Base-by-base conservation (phyloP, 2,113 vertebrate species). In the Gila orcuttii region DNA sequence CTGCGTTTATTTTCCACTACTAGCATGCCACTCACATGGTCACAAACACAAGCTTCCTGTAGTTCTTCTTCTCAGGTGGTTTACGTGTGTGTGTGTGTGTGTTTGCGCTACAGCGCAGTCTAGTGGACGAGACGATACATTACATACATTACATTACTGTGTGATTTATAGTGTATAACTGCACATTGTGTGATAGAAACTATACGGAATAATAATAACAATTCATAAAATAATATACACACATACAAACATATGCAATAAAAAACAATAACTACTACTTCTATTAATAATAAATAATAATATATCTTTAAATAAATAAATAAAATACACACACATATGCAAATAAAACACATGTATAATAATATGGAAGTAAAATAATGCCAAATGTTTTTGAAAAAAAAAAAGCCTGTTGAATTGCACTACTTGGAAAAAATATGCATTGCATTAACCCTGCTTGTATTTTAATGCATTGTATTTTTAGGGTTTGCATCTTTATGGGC, bases 21-120 rank as follows among this genome's bases (percentile, higher is more conserved):
- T 73, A n/a, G 13, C 1, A n/a, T 82, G 52, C 4, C 19, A 55
- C 50, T 73, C 82, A 74, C 82, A 73, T 83, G 82, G 12, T 39
- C 45, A 39, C 66, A 57, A n/a, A 83, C 47, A 83, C 82, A 83
- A 4, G 82, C 68, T 62, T 79, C 33, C 77, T 12, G 33, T 0
- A 1, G 11, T 31, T 79, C 77, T 79, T 62, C 77, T 83, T 83
- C 82, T 28, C 8, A 0, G 31, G 2, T 39, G 23, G 15, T 17
- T 57, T 4, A 39, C 19, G 0, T 12, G 47, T 39, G 82, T 36
- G 28, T 25, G 10, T 6, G 0, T 12, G 47, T 39, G 82, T 36
- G 28, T 25, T 17, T 6, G 64, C 19, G 42, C 60, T 33, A 42
- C 47, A 71, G 81, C 68, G 81, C 81, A 0, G 66, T 68, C 6